A percentile compares a stretch with the other conserved stretches of the same genome.
These are phyloP conservation scores for Drosophila setosimentum DNA, from an alignment of 2,888 invertebrate species.

Conservation along the genomic window DNA sequence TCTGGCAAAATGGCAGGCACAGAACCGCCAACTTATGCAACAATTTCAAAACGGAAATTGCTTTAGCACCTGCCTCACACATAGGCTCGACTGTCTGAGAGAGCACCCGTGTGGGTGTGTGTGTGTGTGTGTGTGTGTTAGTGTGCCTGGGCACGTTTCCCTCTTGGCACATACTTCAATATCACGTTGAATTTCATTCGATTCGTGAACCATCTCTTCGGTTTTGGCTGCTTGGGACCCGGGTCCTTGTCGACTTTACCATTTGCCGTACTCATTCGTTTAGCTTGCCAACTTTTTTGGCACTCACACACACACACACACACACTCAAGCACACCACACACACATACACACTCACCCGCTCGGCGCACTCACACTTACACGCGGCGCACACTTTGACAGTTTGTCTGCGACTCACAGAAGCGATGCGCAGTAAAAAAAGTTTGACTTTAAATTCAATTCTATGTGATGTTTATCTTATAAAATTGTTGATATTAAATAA, in stretches of 20 bases:
- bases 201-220: slow-evolving; percentile 56
- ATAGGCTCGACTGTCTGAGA: slow-evolving; percentile 15
- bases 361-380: not conserved
- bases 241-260: slow-evolving; percentile 58
- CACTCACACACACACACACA: slow-evolving; percentile 43
- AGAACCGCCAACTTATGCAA: slow-evolving; percentile 78
- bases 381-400: slow-evolving; percentile 69
- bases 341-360: not conserved
- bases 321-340: slow-evolving; percentile 39
- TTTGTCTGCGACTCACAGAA: slow-evolving; percentile 65
- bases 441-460: slow-evolving; percentile 4
- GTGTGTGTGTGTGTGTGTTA: slow-evolving; percentile 21
- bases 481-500: not conserved
- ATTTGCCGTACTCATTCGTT: slow-evolving; percentile 68
- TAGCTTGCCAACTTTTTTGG: slow-evolving; percentile 78
- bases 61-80: slow-evolving; percentile 80
- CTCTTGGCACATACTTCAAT: slow-evolving; percentile 82
- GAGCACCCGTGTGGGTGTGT: slow-evolving; percentile 17
- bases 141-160: slow-evolving; percentile 64
- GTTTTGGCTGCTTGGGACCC: slow-evolving; percentile 9
- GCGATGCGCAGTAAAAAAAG: slow-evolving; percentile 8
- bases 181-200: slow-evolving; percentile 80
- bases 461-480: not conserved
- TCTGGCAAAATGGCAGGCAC: slow-evolving; percentile 49
- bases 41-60: slow-evolving; percentile 82